Conservation (phyloP, 2,797 vertebrate species). For the Tenualosa thibaudeaui region DNA sequence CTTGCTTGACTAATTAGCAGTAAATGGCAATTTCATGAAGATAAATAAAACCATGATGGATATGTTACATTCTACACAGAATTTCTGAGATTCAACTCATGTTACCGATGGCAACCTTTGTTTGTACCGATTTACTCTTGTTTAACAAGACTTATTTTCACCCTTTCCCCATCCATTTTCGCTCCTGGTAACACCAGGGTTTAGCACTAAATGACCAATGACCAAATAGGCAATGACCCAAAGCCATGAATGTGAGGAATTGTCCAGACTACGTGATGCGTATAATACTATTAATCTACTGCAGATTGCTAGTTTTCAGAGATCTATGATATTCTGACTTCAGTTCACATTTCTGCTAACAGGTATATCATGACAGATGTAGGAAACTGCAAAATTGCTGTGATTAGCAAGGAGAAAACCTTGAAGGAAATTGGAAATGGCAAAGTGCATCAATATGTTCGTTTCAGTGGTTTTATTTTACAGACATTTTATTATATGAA, state of each 20-base stretch:
- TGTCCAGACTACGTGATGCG: slow-evolving; percentile 35
- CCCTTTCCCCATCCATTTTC: not conserved
- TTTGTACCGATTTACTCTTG: slow-evolving; percentile 14
- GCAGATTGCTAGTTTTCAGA: slow-evolving; percentile 18
- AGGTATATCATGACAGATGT: not conserved
- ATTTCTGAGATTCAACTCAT: not conserved
- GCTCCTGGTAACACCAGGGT: not conserved
- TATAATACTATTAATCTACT: slow-evolving; percentile 41
- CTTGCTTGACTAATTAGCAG: not conserved
- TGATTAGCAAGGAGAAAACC: not conserved
- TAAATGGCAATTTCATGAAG: not conserved
- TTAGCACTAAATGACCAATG: slow-evolving; percentile 4
- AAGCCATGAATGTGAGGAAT: slow-evolving; percentile 33
- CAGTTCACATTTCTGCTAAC: not conserved
- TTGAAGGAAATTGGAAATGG: slow-evolving; percentile 8
- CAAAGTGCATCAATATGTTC: slow-evolving; percentile 10
- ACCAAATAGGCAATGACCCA: not conserved
- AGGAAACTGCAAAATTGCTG: not conserved
- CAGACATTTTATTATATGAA: slow-evolving; percentile 73
- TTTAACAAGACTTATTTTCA: slow-evolving; percentile 16
- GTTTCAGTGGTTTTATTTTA: slow-evolving; percentile 54
- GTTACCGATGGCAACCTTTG: not conserved
- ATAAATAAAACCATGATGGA: not conserved
- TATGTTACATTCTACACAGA: not conserved
- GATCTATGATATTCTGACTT: slow-evolving; percentile 21